Percentiles rank a stretch among this genome's conserved stretches.
Evolutionary conservation across 2,113 vertebrate species (phyloP).

Genomic region (Bubalus kerabau): DNA sequence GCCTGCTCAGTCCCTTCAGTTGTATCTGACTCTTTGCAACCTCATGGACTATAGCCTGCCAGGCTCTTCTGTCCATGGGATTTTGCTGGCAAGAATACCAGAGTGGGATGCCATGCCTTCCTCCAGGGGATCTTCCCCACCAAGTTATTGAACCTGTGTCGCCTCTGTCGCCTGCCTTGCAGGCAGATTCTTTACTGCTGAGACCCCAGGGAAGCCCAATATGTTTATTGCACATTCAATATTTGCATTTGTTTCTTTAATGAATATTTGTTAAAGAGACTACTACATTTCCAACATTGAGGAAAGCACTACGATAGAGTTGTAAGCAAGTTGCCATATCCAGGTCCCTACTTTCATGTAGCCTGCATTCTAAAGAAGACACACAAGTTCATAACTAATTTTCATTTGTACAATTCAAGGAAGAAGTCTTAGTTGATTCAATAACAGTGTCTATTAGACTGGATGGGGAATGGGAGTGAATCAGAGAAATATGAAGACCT

Average conservation of each 20-base stretch:
- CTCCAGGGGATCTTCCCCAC: not conserved
- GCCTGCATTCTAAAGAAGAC: not conserved
- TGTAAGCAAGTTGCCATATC: not conserved
- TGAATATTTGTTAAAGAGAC: not conserved
- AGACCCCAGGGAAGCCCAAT: not conserved
- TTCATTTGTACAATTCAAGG: not conserved
- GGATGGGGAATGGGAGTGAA: not conserved
- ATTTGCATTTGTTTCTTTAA: not conserved
- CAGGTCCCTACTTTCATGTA: not conserved
- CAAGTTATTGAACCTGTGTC: not conserved
- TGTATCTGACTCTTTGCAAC: not conserved
- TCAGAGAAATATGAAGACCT: not conserved
- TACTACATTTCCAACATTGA: not conserved
- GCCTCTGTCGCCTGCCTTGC: not conserved
- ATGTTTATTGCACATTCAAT: not conserved
- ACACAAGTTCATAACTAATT: not conserved
- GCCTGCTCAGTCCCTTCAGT: not conserved
- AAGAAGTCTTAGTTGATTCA: not conserved
- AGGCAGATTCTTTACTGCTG: not conserved
- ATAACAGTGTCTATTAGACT: not conserved
- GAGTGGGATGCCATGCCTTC: not conserved
- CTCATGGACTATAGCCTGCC: not conserved
- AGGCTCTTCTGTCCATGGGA: not conserved
- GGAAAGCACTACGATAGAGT: not conserved
- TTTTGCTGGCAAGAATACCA: not conserved